Base-by-base conservation (phyloP, 2,888 invertebrate species). In the Julus scanicus region DNA sequence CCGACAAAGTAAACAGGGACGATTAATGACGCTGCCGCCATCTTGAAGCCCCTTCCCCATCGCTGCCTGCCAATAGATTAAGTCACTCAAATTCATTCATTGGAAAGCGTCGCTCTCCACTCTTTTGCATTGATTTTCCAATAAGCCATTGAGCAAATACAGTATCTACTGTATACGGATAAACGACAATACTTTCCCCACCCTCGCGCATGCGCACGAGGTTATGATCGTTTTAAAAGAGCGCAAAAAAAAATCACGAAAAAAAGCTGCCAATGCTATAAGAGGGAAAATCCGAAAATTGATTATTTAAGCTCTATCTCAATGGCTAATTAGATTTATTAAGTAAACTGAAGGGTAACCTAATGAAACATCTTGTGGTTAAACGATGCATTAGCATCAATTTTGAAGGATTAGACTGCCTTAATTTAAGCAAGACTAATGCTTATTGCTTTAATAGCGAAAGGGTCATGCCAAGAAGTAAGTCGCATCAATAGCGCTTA, bases 381-480 rank as follows among this genome's bases (percentile, higher is more conserved):
- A n/a, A 71, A 71, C 71, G 71, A 29, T 29, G 71, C 71, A 71
- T 71, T 71, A 71, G 49, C 71, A 71, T 71, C 71, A 71, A 71
- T 29, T 29, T 71, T 71, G 71, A 71, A n/a, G 71, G 71, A 71
- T 71, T 71, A 71, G 29, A n/a, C 29, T 6, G 71, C 29, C 71
- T 29, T 71, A 11, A 71, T 71, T 71, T 29, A 71, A 71, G 20
- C n/a, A 20, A 29, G 29, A 11, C 20, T 11, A 11, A 29, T 11
- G 29, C n/a, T 8, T 71, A n/a, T 11, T 29, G 71, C n/a, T 71
- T 29, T 29, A 29, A 49, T 49, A 49, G 49, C 49, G 49, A 13
- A 13, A 49, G 49, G 49, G 49, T 8, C 49, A 49, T 49, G 49
- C 9, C 13, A 49, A 49, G 6, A 49, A 49, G 49, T 13, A 13